Base-by-base conservation (phyloP, 2,888 invertebrate genomes). In the Fabriciana adippe region DNA sequence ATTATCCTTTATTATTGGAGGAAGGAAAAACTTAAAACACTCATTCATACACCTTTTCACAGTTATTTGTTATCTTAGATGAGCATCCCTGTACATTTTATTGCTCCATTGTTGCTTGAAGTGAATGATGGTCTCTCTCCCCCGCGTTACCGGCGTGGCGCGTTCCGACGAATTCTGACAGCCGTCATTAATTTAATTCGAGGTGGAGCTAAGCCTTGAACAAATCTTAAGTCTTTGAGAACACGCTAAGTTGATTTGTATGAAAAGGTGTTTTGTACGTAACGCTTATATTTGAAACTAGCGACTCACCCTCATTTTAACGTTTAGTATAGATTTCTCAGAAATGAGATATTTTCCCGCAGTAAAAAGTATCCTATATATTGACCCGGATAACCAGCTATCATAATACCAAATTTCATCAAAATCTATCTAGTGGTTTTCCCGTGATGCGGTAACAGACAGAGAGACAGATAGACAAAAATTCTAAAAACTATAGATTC, bases 181-280 rank as follows among this genome's bases (percentile, higher is more conserved):
- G 82, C 78, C 77, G 81, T 75, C 83, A 87, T 87, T 87, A 87
- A 87, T 87, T 84, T 82, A 78, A 82, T 82, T 76, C 77, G 75
- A 73, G 76, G 74, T 75, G 77, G 77, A 79, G 68, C 55, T 62
- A 60, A 79, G 81, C 80, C 76, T 78, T 75, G 57, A 61, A 54
- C 59, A 55, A 66, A 66, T 63, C 26, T 55, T 51, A 41, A 35
- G 54, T 53, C 31, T 53, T 61, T 14, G n/a, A 15, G 35, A 11
- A 59, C 45, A 26, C 2, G 31, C 55, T 18, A 16, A n/a, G 26
- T 18, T 8, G 0, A 26, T n/a, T n/a, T 21, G 31, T 3, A 16
- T 47, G 11, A 41, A 41, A 41, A 41, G n/a, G 11, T 11, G 11
- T 55, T 6, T 55, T 11, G 11, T 35, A 35, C 0, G n/a, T 21